Evolutionary conservation across 2,797 vertebrate species (phyloP), one percentile per base, ranked within the genome.

Genomic region (Syngnathus acus): DNA sequence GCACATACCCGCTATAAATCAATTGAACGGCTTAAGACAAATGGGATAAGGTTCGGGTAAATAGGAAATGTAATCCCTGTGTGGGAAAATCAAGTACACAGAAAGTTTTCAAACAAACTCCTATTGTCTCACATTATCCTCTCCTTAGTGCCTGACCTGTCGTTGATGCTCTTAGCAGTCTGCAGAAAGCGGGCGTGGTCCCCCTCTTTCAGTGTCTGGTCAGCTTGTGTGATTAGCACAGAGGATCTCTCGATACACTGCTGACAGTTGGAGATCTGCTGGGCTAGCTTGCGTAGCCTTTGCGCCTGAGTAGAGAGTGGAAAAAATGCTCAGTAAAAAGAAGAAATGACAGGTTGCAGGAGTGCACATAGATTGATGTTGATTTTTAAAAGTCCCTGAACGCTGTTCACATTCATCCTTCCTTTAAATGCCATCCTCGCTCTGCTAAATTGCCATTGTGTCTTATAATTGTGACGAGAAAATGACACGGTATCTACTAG

Each of bases 111-210:
- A 65, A n/a, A n/a, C 9, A 1, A 26, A 37, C 37, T 63, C 42
- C 38, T 16, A 37, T 64, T 16, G 32, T 37, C 62, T 64, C 9
- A 6, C 26, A 3, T 48, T 48, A 26, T 23, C 6, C 5, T 14
- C 26, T 10, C 17, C 17, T 62, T 11, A 43, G n/a, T 17, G 6
- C 4, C 81, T 83, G 88, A 98, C 97, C 97, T 94, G 90, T 99
- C 97, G 0, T 95, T 96, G 89, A 97, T 95, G 80, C 91, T 94
- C 90, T 97, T 98, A 47, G 97, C 97, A 0, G 93, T 96, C 86
- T 99, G 97, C 62, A 99, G 92, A 87, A 99, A 99, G 68, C 94
- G 95, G 58, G 96, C 95, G 0, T 98, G 97, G n/a, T 99, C 96
- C 0, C 91, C 95, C 87, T 99, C 97, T 80, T 99, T 99, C 74